A percentile compares a stretch with the other conserved stretches of the same genome.
These are phyloP conservation scores for Heliconius eleuchia DNA, from an alignment of 1,140 invertebrate species.

Conservation along the genomic window DNA sequence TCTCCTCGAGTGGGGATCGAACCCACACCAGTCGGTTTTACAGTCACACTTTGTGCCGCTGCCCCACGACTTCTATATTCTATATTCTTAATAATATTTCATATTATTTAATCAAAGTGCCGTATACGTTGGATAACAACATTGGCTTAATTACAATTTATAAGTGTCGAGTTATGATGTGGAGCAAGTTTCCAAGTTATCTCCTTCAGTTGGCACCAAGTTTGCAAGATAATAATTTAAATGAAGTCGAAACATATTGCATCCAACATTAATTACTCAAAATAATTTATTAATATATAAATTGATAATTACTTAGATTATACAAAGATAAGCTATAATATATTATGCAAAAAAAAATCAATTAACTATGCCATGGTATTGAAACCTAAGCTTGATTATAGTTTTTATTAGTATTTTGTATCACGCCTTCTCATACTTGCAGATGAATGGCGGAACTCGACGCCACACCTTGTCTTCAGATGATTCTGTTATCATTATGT, in stretches of 20 bases:
- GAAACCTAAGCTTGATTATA: too few species aligned
- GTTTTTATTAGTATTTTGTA: too few species aligned
- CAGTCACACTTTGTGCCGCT: too few species aligned
- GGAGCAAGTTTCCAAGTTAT: slow-evolving; percentile 31
- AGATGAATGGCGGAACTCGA: too few species aligned
- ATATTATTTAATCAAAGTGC: slow-evolving; percentile 24
- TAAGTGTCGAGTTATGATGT: slow-evolving; percentile 35
- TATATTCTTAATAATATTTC: background rate
- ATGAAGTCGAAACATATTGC: background rate
- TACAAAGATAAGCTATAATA: too few species aligned
- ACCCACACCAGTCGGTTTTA: too few species aligned
- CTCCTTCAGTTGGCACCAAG: slow-evolving; percentile 22
- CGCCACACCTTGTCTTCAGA: too few species aligned
- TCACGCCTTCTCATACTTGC: too few species aligned
- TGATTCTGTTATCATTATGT: too few species aligned
- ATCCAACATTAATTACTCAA: background rate
- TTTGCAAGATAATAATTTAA: slow-evolving; percentile 35
- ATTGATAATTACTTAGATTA: background rate
- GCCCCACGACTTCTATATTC: too few species aligned
- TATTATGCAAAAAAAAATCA: background rate
- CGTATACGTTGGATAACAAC: slow-evolving; percentile 23
- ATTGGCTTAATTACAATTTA: slow-evolving; percentile 40
- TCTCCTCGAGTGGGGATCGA: too few species aligned
- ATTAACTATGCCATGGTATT: background rate
- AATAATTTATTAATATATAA: background rate